Evolutionary conservation across 2,113 vertebrate species (phyloP), one percentile per base, ranked within the genome.

Genomic region (Phalacrocorax carbo): DNA sequence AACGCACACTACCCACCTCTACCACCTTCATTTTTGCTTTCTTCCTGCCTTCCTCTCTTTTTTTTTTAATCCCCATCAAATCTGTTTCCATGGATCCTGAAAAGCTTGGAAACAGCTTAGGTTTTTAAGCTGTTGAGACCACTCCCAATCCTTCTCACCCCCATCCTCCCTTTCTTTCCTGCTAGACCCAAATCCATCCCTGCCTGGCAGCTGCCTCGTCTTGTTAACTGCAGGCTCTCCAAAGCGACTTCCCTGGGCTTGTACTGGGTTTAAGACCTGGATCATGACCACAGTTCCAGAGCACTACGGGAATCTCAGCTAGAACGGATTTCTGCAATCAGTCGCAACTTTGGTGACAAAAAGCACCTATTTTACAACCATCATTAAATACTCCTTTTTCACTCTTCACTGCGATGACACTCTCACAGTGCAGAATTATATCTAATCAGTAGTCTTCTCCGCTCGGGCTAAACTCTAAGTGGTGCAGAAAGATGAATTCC

Each of bases 331-430:
- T 89, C 54, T 70, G 4, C 44, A 44, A 4, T 51, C 44, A 44
- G 3, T 51, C 55, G 11, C 13, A 81, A 54, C 32, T 84, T 64
- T 2, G 2, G 5, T 29, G 32, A 51, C 16, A 69, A 54, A 75
- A 88, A 84, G 5, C 42, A 64, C 9, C 36, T 57, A 1, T 34
- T 75, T 90, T 72, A 32, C 60, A 48, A 73, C 3, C 22, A 68
- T 4, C 6, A 4, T 2, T 0, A 64, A 90, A 62, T 34, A 77
- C 70, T 95, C 26, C 32, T 66, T 90, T 69, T 46, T 32, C 15
- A 1, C 46, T 76, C 58, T 14, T 36, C 3, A 0, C 36, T 66
- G 25, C 46, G 12, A 0, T 5, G n/a, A 29, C 25, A 5, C 15
- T 15, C 15, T 7, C 40, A 3, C 14, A 15, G 42, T 7, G 26